Conservation (phyloP, 2,888 invertebrate species). For the Tipula vernalis region DNA sequence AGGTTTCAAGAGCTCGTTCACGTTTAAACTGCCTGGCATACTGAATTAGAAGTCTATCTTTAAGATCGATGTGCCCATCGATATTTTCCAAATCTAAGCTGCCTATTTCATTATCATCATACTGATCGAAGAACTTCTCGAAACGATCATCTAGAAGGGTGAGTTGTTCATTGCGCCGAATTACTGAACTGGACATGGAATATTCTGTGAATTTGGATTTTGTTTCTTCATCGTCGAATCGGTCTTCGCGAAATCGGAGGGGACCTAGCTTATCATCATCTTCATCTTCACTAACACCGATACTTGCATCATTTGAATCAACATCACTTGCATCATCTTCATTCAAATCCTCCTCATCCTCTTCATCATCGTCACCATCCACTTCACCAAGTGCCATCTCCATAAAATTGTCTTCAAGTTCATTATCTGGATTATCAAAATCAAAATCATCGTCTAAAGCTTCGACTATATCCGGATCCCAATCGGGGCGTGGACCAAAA, state of each 20-base stretch:
- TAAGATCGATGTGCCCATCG: constrained; percentile 43
- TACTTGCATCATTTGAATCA: constrained; percentile 36
- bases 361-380: constrained; percentile 20
- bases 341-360: constrained; percentile 22
- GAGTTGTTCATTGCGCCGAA: constrained; percentile 71
- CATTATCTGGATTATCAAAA: constrained; percentile 67
- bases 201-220: constrained; percentile 85
- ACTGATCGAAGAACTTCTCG: constrained; percentile 72
- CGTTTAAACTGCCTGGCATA: constrained; percentile 66
- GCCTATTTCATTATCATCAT: constrained; percentile 82
- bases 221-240: constrained; percentile 55
- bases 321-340: constrained; percentile 27
- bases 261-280: constrained; percentile 33
- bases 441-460: constrained; percentile 90
- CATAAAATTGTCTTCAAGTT: constrained; percentile 87
- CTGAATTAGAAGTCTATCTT: constrained; percentile 53
- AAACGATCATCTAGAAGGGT: constrained; percentile 74
- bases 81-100: constrained; percentile 84
- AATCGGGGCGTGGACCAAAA: constrained; percentile 48
- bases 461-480: constrained; percentile 87
- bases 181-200: constrained; percentile 86
- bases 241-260: constrained; percentile 34
- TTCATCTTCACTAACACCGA: constrained; percentile 18
- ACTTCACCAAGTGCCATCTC: constrained; percentile 46
- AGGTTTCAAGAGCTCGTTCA: constrained; percentile 39